Evolutionary conservation across 2,113 vertebrate genomes (phyloP).

Genomic region (Callorhinus ursinus): DNA sequence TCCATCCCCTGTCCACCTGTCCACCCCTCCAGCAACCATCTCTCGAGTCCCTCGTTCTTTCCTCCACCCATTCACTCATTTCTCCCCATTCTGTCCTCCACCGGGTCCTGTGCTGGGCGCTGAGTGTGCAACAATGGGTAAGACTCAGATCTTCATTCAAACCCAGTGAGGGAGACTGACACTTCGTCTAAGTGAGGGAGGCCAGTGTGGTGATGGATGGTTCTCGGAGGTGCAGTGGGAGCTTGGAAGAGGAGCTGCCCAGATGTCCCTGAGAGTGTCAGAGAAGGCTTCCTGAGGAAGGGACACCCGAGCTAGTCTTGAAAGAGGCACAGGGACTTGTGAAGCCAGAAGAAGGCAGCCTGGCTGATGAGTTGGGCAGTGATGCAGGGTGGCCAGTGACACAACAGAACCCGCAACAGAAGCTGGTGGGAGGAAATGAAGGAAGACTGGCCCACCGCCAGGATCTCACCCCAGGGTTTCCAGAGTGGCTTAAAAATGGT

Average conservation of each 20-base stretch:
- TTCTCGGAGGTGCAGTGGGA: neutral
- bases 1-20: neutral
- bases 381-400: neutral
- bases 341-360: neutral
- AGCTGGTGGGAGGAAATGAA: neutral
- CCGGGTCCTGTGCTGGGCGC: too few relatives aligned
- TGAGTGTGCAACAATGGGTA: rapidly evolving
- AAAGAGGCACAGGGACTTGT: neutral
- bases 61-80: neutral
- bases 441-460: neutral
- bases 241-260: neutral
- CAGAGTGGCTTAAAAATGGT: neutral
- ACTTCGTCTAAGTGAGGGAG: neutral
- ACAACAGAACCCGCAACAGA: neutral
- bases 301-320: neutral
- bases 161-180: neutral
- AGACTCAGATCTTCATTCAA: neutral
- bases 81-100: neutral
- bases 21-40: neutral
- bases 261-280: neutral
- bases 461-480: neutral
- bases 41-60: neutral
- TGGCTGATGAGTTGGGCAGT: neutral
- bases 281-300: neutral
- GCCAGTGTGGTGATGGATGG: neutral